Evolutionary conservation across 2,888 invertebrate species (phyloP).

Genomic region (Lobophora halterata): DNA sequence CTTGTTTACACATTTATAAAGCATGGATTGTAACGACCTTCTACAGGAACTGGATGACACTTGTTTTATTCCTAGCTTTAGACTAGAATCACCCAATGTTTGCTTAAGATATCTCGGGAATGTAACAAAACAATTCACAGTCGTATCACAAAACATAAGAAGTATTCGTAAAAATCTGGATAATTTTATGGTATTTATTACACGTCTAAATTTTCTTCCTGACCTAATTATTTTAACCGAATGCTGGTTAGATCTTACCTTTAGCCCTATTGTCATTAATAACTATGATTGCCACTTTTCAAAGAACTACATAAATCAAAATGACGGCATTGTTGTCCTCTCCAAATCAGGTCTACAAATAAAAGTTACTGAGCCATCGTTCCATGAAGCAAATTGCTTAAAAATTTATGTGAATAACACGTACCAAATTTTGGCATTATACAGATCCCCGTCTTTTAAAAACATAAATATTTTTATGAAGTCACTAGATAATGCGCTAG

Average conservation of each 20-base stretch:
- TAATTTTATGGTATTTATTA: not conserved
- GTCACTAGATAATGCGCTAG: not conserved
- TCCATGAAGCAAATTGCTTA: not conserved
- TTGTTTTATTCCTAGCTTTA: not conserved
- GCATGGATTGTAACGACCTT: not conserved
- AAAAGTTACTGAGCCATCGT: not conserved
- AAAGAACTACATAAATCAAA: too few species aligned
- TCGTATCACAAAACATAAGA: not conserved
- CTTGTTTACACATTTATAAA: not conserved
- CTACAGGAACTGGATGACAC: not conserved
- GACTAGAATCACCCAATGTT: not conserved
- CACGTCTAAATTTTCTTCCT: not conserved
- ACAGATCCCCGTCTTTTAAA: not conserved
- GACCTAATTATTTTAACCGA: not conserved
- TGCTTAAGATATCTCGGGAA: too few species aligned
- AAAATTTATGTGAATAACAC: not conserved
- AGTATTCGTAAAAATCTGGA: not conserved
- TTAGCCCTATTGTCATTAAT: not conserved
- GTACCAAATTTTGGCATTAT: not conserved
- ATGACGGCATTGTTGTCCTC: not conserved
- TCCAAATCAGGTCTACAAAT: not conserved
- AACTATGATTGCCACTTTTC: not conserved
- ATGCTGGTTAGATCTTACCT: not conserved
- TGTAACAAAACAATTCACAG: not conserved
- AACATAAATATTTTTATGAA: not conserved